These are phyloP conservation scores for Sisor rabdophorus DNA, from an alignment of 2,113 vertebrate genomes.

Conservation along the genomic window DNA sequence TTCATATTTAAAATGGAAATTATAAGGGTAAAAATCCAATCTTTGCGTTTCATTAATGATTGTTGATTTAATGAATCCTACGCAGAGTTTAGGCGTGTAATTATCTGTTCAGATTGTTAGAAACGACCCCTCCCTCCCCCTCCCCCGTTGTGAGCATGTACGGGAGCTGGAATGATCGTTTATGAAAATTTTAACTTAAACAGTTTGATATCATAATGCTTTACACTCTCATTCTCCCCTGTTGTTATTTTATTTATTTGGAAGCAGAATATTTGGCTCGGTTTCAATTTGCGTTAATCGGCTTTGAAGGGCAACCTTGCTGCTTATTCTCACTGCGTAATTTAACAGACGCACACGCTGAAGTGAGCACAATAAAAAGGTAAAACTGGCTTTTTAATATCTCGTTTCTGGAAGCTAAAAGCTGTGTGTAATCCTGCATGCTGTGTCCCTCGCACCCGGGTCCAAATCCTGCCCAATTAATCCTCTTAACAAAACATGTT, in stretches of 20 bases:
- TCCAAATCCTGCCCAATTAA: conserved; percentile 53
- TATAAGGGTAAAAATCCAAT: conserved; percentile 12
- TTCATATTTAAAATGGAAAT: neutral
- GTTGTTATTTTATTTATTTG: conserved; percentile 24
- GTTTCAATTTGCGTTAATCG: conserved; percentile 65
- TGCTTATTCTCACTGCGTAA: conserved; percentile 48
- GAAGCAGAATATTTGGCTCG: conserved; percentile 52
- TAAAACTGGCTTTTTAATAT: conserved; percentile 63
- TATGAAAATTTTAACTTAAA: conserved; percentile 11
- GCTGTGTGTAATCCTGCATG: conserved; percentile 66
- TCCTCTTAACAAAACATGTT: conserved; percentile 56
- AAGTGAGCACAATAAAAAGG: conserved; percentile 61
- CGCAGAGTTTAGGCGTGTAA: conserved; percentile 3
- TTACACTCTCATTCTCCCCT: conserved; percentile 3
- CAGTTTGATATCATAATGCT: neutral
- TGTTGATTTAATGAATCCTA: neutral
- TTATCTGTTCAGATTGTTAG: conserved; percentile 14
- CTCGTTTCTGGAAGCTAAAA: conserved; percentile 65
- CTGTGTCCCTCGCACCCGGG: conserved; percentile 53
- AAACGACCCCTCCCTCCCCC: neutral
- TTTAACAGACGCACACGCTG: conserved; percentile 15
- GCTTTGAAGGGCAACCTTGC: conserved; percentile 62
- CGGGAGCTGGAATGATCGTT: neutral
- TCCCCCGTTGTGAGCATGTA: neutral
- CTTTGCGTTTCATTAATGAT: neutral